phyloP scores from a whole-genome alignment of 2,888 invertebrate genomes.

The Apamea sordens region DNA sequence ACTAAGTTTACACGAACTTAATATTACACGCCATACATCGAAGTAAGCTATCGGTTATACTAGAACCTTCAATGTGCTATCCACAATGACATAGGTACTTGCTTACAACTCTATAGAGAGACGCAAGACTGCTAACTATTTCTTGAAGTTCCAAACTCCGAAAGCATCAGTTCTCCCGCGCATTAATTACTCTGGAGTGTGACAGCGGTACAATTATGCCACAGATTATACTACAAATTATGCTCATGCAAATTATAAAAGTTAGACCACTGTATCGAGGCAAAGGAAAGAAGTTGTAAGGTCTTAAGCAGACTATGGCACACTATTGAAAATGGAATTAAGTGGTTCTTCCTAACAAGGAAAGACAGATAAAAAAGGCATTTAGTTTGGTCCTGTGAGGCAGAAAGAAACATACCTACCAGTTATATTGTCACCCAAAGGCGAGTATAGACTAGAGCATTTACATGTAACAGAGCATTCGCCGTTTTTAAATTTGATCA shows the following conservation, averaged over 20 bases:
- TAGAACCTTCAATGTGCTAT: background rate
- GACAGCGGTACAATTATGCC: slow-evolving; percentile 36
- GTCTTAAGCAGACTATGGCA: background rate
- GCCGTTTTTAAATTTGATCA: too few species aligned
- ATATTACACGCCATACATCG: slow-evolving; percentile 3
- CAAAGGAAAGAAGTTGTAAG: slow-evolving; percentile 8
- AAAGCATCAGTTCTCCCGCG: slow-evolving; percentile 42
- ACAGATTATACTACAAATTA: slow-evolving; percentile 46
- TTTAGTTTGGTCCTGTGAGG: background rate
- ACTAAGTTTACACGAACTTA: slow-evolving; percentile 10
- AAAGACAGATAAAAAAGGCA: background rate
- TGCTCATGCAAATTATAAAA: slow-evolving; percentile 43
- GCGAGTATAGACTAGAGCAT: too few species aligned
- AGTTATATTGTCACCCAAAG: background rate
- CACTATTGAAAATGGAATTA: background rate
- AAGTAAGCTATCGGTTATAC: slow-evolving; percentile 26
- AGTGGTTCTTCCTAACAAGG: background rate
- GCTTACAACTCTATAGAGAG: slow-evolving; percentile 23
- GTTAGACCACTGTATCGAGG: slow-evolving; percentile 21
- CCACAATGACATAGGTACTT: slow-evolving; percentile 21
- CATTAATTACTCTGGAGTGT: slow-evolving; percentile 39
- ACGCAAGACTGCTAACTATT: slow-evolving; percentile 49
- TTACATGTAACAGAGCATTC: too few species aligned
- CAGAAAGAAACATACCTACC: too few species aligned
- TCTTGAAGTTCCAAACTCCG: slow-evolving; percentile 50